These are phyloP conservation scores for Cephus rjabovi DNA, from an alignment of 2,888 invertebrate genomes.

Conservation along the genomic window DNA sequence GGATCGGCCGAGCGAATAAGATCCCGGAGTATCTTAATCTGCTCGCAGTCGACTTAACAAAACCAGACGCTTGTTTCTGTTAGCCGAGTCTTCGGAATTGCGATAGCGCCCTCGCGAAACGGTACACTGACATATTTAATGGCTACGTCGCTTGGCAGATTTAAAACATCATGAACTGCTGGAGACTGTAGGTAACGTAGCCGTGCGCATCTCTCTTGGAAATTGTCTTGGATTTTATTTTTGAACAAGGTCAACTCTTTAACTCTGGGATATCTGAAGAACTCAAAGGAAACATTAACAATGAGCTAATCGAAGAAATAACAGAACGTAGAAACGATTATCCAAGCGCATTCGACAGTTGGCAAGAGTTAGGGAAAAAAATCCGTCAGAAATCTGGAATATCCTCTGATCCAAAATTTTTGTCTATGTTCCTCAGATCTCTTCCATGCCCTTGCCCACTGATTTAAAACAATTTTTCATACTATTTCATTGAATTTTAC, in stretches of 20 bases:
- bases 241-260: not conserved
- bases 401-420: too few relatives aligned
- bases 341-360: not conserved
- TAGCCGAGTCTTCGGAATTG: not conserved
- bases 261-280: not conserved
- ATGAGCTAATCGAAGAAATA: not conserved
- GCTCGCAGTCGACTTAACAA: not conserved
- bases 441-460: too few relatives aligned
- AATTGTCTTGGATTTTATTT: not conserved
- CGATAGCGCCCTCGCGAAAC: not conserved
- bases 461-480: too few relatives aligned
- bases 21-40: not conserved
- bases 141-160: not conserved
- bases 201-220: not conserved
- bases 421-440: too few relatives aligned
- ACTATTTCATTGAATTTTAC: too few relatives aligned
- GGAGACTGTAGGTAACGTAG: not conserved
- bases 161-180: not conserved
- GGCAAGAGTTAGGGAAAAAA: too few relatives aligned
- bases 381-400: too few relatives aligned
- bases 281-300: not conserved
- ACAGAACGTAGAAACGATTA: not conserved
- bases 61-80: not conserved
- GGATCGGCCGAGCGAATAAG: not conserved
- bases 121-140: not conserved